Conservation (phyloP, 30 jellyfish, hydroid and myxozoan species). For the Turritopsis dohrnii region DNA sequence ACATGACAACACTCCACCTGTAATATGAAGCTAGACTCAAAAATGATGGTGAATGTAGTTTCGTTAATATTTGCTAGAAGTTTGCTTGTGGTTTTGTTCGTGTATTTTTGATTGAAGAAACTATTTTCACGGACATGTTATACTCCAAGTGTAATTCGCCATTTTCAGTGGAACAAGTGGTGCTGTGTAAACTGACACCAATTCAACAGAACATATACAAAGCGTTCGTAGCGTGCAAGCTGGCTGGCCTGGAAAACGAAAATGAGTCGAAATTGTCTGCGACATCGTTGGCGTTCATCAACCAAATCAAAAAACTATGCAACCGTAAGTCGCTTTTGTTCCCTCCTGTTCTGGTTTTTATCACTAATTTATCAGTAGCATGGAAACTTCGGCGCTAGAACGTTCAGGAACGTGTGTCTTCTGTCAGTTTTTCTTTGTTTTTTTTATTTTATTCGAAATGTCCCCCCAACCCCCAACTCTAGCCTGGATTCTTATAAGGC, state of each 20-base stretch:
- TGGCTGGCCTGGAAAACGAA: conserved; percentile 49
- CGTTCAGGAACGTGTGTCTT: no score
- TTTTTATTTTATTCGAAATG: background rate
- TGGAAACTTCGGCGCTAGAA: no score
- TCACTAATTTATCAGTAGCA: no score
- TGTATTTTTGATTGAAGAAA: no score
- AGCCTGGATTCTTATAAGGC: no score
- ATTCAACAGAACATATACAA: conserved; percentile 72
- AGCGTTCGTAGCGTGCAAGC: conserved; percentile 68
- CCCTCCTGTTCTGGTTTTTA: background rate
- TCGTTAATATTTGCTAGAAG: no score
- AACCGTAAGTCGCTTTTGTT: conserved; percentile 70
- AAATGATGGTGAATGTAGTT: no score
- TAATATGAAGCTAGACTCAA: no score
- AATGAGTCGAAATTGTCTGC: conserved; percentile 70
- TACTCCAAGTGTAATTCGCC: background rate
- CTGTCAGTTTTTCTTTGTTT: no score
- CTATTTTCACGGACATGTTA: no score
- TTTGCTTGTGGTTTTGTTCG: no score
- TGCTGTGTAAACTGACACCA: conserved; percentile 88
- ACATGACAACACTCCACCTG: no score
- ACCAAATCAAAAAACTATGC: conserved; percentile 88
- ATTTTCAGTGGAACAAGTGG: conserved; percentile 90
- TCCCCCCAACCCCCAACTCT: conserved; percentile 1
- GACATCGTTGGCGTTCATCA: conserved; percentile 84